Evolutionary conservation across 2,797 vertebrate species (phyloP), one percentile per base, ranked within the genome.

Genomic region (Poeciliopsis turneri): DNA sequence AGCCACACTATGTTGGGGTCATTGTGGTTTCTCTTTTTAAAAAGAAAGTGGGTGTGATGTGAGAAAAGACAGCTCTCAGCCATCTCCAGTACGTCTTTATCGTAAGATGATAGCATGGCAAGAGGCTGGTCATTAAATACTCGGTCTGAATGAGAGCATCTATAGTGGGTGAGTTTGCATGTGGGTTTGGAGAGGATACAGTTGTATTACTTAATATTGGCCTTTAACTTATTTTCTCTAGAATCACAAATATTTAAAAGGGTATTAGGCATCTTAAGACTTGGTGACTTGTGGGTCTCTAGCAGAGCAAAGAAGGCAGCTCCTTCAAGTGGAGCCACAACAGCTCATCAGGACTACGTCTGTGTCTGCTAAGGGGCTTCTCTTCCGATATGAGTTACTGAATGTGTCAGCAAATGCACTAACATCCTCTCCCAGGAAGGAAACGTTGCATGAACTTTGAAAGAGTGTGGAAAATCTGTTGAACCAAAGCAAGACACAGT

Each of bases 41-140:
- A 87, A 80, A 57, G 84, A 82, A 87, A 86, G 92, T 91, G 87
- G 86, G 93, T 93, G 92, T 92, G 88, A 85, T 89, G 81, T 90
- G 93, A 95, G 87, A 87, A 39, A 43, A 88, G 87, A 80, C 91
- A 93, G 90, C 84, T 76, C 76, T 78, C 76, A 77, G 30, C 78
- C 49, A 78, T 82, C 82, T 86, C 73, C 88, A 88, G 78, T 83
- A 84, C 90, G 92, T 92, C 89, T 91, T 94, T 93, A 94, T 94
- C 86, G 80, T 85, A 88, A 91, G 90, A 90, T 92, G 93, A 94
- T 91, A 92, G 90, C 85, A 87, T 72, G 81, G 83, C 76, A 86
- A 82, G 75, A 84, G 51, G 77, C 39, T 23, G 85, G 76, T 91
- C 81, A 89, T 93, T 90, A 92, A 89, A 87, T 86, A 85, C 78